These are phyloP conservation scores for Panurus biarmicus DNA, from an alignment of 2,113 vertebrate genomes.

Conservation along the genomic window DNA sequence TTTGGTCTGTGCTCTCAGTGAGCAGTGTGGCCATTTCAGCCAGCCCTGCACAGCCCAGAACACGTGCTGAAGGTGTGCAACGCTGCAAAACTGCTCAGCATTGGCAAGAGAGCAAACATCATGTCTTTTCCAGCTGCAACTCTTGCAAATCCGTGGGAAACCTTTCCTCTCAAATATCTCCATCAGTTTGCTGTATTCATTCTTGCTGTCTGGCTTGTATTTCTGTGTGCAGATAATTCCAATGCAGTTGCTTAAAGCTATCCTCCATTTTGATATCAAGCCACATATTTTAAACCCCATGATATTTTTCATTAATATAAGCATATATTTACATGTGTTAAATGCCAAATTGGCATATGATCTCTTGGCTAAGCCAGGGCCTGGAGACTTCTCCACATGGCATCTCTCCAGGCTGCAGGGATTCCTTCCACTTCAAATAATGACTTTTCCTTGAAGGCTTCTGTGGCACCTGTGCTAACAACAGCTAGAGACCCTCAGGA, in stretches of 20 bases:
- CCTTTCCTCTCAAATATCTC: neutral
- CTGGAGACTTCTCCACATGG: neutral
- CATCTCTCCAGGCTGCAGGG: neutral
- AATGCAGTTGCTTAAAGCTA: neutral
- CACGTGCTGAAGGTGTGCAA: neutral
- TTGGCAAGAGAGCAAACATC: constrained; percentile 2
- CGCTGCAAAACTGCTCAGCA: neutral
- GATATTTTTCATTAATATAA: constrained; percentile 14
- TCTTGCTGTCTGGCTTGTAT: neutral
- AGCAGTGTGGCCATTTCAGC: neutral
- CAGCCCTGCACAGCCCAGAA: neutral
- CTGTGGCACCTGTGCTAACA: neutral
- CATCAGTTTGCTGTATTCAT: neutral
- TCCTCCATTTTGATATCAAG: neutral
- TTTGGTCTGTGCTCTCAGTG: neutral
- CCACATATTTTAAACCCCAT: neutral
- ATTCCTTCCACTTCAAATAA: neutral
- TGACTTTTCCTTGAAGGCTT: neutral
- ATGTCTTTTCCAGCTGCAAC: constrained; percentile 14
- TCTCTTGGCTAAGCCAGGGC: neutral
- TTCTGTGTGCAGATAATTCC: neutral
- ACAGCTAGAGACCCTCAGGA: neutral
- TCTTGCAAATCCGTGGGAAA: constrained; percentile 10
- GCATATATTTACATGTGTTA: neutral
- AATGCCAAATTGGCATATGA: neutral